phyloP scores from a whole-genome alignment of 92 coral and sea anemone genomes.

The Isaurus tuberculatus region DNA sequence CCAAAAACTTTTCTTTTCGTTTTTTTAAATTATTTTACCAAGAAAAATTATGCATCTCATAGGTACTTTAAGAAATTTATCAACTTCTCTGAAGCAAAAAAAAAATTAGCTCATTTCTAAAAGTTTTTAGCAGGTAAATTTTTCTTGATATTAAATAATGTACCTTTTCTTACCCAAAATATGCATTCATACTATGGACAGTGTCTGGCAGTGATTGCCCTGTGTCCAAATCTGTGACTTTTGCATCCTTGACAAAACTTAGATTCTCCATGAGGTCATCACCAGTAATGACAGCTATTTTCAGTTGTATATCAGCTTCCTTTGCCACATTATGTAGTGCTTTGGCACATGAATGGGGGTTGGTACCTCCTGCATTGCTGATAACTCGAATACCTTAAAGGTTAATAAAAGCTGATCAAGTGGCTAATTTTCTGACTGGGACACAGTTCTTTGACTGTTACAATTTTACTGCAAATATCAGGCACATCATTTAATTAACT shows the following conservation, averaged over 20 bases:
- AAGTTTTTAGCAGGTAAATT: too few relatives aligned
- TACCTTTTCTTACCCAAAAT: slow-evolving; percentile 77
- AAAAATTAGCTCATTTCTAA: too few relatives aligned
- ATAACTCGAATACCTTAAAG: slow-evolving; percentile 87
- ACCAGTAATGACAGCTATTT: slow-evolving; percentile 90
- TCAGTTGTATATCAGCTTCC: slow-evolving; percentile 73
- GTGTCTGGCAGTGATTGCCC: slow-evolving; percentile 73
- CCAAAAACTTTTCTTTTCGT: too few relatives aligned
- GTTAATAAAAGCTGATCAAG: too few relatives aligned
- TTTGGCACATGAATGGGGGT: slow-evolving; percentile 95
- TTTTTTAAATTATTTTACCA: too few relatives aligned
- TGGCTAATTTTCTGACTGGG: too few relatives aligned
- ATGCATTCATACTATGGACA: slow-evolving; percentile 95
- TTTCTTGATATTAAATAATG: not conserved
- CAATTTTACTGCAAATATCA: too few relatives aligned
- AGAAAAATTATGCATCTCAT: too few relatives aligned
- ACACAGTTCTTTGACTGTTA: too few relatives aligned
- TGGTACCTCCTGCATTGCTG: slow-evolving; percentile 97
- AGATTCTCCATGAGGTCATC: slow-evolving; percentile 84
- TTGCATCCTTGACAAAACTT: slow-evolving; percentile 61
- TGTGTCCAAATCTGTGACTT: slow-evolving; percentile 80
- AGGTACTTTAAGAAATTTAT: too few relatives aligned
- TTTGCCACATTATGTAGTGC: slow-evolving; percentile 80
- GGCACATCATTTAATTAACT: too few relatives aligned
- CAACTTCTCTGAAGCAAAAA: too few relatives aligned